Percentiles rank a stretch among this genome's conserved stretches.
Evolutionary conservation across 2,113 vertebrate species (phyloP).

Genomic region (Candoia aspera): DNA sequence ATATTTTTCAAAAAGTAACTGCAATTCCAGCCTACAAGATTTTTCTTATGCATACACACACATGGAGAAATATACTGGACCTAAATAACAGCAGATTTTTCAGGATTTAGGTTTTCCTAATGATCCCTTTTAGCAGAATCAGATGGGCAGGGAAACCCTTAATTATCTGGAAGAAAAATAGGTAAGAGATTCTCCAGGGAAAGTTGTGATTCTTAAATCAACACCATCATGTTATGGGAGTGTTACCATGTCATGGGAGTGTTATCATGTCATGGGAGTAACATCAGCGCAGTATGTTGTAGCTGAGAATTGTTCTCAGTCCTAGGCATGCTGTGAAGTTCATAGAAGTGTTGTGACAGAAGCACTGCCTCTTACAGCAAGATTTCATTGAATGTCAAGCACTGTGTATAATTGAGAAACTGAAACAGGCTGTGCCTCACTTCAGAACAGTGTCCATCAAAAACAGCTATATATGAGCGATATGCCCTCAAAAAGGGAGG

Average conservation of each 20-base stretch:
- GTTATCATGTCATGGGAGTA: background rate
- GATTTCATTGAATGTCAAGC: background rate
- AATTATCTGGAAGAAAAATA: background rate
- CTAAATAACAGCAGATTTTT: background rate
- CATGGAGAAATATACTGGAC: background rate
- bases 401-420: background rate
- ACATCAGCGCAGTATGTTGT: background rate
- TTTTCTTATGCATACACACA: background rate
- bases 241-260: background rate
- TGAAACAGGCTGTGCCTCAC: background rate
- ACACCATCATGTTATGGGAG: background rate
- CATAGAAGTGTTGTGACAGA: background rate
- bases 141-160: background rate
- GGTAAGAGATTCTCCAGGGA: background rate
- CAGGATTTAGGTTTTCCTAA: background rate
- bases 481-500: background rate
- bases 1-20: too few relatives aligned
- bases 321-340: background rate
- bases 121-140: background rate
- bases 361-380: background rate
- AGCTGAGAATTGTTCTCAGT: background rate
- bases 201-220: slow-evolving; percentile 10
- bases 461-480: background rate
- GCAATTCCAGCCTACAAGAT: background rate
- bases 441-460: background rate